phyloP scores from a whole-genome alignment of 1,140 invertebrate genomes.

The Cydia pomonella region DNA sequence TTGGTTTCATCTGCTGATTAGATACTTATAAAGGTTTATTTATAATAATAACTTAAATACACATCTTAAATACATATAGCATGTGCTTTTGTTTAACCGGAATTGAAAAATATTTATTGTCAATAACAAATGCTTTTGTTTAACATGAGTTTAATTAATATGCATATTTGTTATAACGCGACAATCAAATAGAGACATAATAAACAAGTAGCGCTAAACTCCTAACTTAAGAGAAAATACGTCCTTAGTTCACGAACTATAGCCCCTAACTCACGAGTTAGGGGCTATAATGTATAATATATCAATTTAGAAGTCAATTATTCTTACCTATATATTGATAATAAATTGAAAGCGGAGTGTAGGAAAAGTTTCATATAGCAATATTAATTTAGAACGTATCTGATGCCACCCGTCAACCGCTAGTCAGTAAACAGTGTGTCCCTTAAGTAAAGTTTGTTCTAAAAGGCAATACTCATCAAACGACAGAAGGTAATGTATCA shows the following conservation, averaged over 20 bases:
- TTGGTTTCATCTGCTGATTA: neutral
- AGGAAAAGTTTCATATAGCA: neutral
- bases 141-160: too few species aligned
- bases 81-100: too few species aligned
- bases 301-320: neutral
- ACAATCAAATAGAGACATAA: too few species aligned
- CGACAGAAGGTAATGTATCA: slow-evolving; percentile 50
- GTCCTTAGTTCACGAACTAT: too few species aligned
- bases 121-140: too few species aligned
- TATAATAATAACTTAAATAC: too few species aligned
- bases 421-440: slow-evolving; percentile 13
- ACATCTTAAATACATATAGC: too few species aligned
- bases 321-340: neutral
- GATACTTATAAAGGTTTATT: too few species aligned
- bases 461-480: slow-evolving; percentile 37
- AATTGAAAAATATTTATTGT: too few species aligned
- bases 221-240: neutral
- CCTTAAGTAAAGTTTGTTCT: slow-evolving; percentile 12
- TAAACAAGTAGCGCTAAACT: too few species aligned
- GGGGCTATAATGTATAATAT: neutral
- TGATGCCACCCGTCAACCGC: neutral
- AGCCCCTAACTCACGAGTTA: too few species aligned
- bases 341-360: neutral
- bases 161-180: too few species aligned
- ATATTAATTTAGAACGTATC: neutral